These are phyloP conservation scores for Epizoanthus stellaris DNA, from an alignment of 92 coral and sea anemone species.

Conservation along the genomic window DNA sequence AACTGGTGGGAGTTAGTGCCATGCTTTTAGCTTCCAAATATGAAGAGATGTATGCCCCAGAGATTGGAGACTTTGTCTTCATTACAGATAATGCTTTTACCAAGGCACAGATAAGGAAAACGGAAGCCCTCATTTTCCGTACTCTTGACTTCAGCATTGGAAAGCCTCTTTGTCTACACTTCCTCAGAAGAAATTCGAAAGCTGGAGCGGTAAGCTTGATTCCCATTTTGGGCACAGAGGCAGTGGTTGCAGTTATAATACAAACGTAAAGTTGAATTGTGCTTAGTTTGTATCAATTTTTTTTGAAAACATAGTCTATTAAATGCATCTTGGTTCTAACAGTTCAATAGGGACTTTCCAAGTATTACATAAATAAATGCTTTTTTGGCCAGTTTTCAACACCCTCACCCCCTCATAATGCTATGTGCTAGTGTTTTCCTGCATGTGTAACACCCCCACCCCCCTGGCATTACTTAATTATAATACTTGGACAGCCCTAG, in stretches of 20 bases:
- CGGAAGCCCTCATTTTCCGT: constrained; percentile 85
- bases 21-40: constrained; percentile 97
- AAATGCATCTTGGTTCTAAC: not conserved
- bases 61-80: constrained; percentile 94
- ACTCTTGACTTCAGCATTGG: constrained; percentile 81
- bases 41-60: constrained; percentile 99
- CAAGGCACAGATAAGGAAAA: constrained; percentile 74
- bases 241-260: not conserved
- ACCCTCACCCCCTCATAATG: no score
- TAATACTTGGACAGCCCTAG: no score
- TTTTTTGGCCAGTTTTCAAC: no score
- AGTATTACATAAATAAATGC: no score
- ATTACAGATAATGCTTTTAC: constrained; percentile 95
- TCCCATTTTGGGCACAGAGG: no score
- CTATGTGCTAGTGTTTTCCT: no score
- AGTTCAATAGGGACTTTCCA: no score
- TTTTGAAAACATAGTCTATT: not conserved
- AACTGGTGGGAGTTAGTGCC: constrained; percentile 93
- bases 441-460: no score
- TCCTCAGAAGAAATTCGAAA: constrained; percentile 95
- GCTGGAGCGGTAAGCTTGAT: constrained; percentile 82
- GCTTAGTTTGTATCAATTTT: no score
- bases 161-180: constrained; percentile 92
- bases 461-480: no score
- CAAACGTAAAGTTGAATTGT: no score